A percentile compares a stretch with the other conserved stretches of the same genome.
Conservation (phyloP, 2,888 invertebrate genomes). For the Timema podura region DNA sequence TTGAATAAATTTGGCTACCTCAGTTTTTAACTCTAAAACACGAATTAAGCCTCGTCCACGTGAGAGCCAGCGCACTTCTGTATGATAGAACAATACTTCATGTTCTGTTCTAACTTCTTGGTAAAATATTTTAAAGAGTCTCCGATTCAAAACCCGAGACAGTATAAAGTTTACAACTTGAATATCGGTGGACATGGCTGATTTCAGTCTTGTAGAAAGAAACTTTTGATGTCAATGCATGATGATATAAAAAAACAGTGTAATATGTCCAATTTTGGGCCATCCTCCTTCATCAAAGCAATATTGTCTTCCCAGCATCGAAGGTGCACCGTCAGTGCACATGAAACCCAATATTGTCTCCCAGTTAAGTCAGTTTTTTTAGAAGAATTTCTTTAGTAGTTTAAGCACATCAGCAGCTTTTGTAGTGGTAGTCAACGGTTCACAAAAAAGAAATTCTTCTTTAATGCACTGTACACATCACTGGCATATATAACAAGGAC, state of each 20-base stretch:
- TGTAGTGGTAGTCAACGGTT: background rate
- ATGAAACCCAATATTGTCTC: background rate
- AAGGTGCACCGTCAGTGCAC: background rate
- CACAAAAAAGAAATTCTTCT: background rate
- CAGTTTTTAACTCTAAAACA: slow-evolving; percentile 2
- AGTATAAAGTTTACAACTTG: background rate
- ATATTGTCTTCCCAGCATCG: slow-evolving; percentile 1
- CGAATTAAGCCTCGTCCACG: slow-evolving; percentile 1
- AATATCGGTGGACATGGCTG: background rate
- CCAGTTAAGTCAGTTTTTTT: background rate
- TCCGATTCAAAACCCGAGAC: slow-evolving; percentile 8
- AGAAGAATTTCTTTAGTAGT: background rate
- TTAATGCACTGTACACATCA: slow-evolving; percentile 4
- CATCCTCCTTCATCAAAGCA: slow-evolving; percentile 2
- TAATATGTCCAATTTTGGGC: background rate
- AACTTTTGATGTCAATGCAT: background rate
- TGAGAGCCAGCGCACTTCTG: slow-evolving; percentile 7
- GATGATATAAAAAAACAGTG: slow-evolving; percentile 5
- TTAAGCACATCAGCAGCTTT: slow-evolving; percentile 6
- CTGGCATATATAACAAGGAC: slow-evolving; percentile 9
- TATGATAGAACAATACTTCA: too few relatives aligned
- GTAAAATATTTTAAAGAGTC: slow-evolving; percentile 13
- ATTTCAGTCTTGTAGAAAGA: slow-evolving; percentile 10
- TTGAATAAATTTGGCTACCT: slow-evolving; percentile 2
- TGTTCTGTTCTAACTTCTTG: background rate